Base-by-base conservation (phyloP, 1,140 invertebrate genomes). In the Drosophila nasuta region DNA sequence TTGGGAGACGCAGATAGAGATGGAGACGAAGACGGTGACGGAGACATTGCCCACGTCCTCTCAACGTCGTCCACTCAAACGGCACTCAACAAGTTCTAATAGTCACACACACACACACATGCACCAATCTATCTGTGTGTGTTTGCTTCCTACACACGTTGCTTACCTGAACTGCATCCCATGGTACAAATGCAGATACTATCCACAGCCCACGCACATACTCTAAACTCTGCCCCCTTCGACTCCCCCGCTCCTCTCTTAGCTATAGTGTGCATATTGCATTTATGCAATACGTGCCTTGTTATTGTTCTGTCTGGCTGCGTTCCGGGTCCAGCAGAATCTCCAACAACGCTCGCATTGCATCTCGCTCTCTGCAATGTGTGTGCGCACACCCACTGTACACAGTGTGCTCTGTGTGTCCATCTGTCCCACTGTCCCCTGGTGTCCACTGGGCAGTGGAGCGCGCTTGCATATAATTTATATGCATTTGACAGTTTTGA, bases 401-500 rank as follows among this genome's bases (percentile, higher is more conserved):
- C 35, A 38, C 20, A 25, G 20, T 25, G 20, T 25, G 20, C 20
- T 25, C 20, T 25, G 7, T 38, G 35, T 38, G 35, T 33, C n/a
- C 25, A 33, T 13, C 20, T 49, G 66, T 38, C 49, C 62, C 68
- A 54, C 54, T 75, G 45, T 41, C 81, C 81, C 49, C 38, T 54
- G 66, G 49, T 75, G 45, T 41, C 81, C 81, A 54, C 38, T 63
- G 72, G 59, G 51, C 79, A 79, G 82, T 69, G 78, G 51, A 79
- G 82, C 82, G 59, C 59, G 76, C 77, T 83, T 89, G 83, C 83
- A 88, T 79, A 89, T 89, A 89, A 88, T 88, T 89, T 88, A 89
- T 89, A 89, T 88, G 85, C 81, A 89, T 88, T 88, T 88, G 83
- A 88, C 83, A 88, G 81, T 88, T 88, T 89, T 89, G 86, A 88